Conservation (phyloP, 2,888 invertebrate species). For the Philereme vetulata region DNA sequence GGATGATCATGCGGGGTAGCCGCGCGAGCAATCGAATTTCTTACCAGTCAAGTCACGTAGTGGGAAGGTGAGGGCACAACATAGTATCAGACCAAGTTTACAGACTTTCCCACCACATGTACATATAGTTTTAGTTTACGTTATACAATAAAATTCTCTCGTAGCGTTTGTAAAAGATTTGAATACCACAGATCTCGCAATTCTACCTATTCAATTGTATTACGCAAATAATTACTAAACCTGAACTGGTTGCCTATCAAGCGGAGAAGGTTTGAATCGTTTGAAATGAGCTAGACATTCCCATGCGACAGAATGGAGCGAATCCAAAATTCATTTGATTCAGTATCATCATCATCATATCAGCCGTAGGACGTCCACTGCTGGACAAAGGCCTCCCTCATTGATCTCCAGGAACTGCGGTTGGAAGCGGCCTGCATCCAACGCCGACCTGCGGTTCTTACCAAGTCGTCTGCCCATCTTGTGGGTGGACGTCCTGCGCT, state of each 20-base stretch:
- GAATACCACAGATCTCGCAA: not conserved
- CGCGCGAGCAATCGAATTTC: constrained; percentile 62
- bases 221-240: too few relatives aligned
- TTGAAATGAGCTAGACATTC: not conserved
- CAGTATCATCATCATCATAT: too few relatives aligned
- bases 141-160: constrained; percentile 6
- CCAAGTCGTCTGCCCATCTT: too few relatives aligned
- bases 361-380: too few relatives aligned
- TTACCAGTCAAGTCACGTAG: constrained; percentile 63
- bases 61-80: constrained; percentile 36
- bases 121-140: constrained; percentile 18
- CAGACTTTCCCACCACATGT: constrained; percentile 25
- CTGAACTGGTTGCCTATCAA: too few relatives aligned
- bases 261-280: too few relatives aligned
- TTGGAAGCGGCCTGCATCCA: too few relatives aligned
- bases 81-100: constrained; percentile 25
- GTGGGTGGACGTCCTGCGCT: too few relatives aligned
- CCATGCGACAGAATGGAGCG: not conserved
- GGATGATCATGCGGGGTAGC: constrained; percentile 56
- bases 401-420: too few relatives aligned
- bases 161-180: not conserved
- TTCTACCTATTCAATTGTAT: too few relatives aligned
- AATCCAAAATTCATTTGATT: constrained; percentile 5
- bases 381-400: too few relatives aligned
- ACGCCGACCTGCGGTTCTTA: too few relatives aligned